Conservation (phyloP, 2,797 vertebrate species). For the Gymnodraco acuticeps region DNA sequence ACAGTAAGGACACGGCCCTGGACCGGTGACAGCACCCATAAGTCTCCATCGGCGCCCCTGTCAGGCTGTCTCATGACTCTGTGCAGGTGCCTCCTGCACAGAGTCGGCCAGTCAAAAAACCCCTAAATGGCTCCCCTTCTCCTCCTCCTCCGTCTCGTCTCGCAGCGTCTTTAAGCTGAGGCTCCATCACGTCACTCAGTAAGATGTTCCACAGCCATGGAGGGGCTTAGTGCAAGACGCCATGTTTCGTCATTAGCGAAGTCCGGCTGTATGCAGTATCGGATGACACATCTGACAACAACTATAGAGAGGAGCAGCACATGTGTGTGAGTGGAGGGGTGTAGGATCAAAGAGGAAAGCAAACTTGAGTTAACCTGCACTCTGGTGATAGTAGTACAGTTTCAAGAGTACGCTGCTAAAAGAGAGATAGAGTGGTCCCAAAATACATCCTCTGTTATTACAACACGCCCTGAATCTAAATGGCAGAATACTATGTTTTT, state of each 20-base stretch:
- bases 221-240: constrained; percentile 63
- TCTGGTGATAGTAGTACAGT: background rate
- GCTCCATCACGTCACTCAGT: constrained; percentile 62
- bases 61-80: constrained; percentile 62
- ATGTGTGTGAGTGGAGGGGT: constrained; percentile 23
- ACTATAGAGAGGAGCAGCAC: constrained; percentile 48
- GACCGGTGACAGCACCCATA: constrained; percentile 82
- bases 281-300: constrained; percentile 66
- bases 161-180: constrained; percentile 58
- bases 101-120: constrained; percentile 37
- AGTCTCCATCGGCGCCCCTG: constrained; percentile 69
- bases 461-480: too few relatives aligned
- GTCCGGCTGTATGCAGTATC: constrained; percentile 36
- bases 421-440: background rate
- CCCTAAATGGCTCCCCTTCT: constrained; percentile 62
- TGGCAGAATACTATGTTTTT: too few relatives aligned
- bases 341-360: constrained; percentile 48
- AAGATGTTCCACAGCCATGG: constrained; percentile 64
- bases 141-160: constrained; percentile 37
- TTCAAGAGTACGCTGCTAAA: background rate
- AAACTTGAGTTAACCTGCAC: constrained; percentile 17
- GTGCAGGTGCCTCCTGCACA: constrained; percentile 73
- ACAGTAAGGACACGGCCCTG: constrained; percentile 73
- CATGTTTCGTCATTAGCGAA: constrained; percentile 69
- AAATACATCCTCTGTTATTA: too few relatives aligned